These are phyloP conservation scores for Hemicordylus capensis DNA, from an alignment of 2,113 vertebrate genomes.

Conservation along the genomic window DNA sequence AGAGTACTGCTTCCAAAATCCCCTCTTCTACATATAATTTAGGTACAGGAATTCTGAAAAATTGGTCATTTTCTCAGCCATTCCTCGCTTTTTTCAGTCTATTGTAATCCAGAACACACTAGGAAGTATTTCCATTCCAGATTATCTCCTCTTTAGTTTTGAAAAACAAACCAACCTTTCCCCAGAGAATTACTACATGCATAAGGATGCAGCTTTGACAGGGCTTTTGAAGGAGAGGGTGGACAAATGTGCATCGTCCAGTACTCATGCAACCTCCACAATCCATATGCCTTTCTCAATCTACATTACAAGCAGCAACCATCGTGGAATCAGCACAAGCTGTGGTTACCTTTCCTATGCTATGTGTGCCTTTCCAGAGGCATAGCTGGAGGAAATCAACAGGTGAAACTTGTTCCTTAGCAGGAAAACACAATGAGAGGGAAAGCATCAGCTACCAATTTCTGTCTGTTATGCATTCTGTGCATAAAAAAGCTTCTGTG, in stretches of 20 bases:
- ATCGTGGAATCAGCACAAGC: background rate
- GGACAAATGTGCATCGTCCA: background rate
- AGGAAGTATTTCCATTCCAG: background rate
- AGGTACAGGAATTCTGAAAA: background rate
- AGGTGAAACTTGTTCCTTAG: background rate
- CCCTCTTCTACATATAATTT: background rate
- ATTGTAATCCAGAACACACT: background rate
- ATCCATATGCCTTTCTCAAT: background rate
- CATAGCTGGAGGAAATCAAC: background rate
- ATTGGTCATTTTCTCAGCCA: background rate
- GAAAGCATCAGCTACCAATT: background rate
- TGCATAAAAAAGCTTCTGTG: too few relatives aligned
- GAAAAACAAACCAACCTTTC: conserved; percentile 6
- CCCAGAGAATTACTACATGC: background rate
- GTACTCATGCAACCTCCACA: background rate
- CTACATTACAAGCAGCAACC: background rate
- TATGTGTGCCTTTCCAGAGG: background rate
- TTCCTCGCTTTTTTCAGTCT: background rate
- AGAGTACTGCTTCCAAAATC: background rate
- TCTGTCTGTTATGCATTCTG: background rate
- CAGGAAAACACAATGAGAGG: background rate
- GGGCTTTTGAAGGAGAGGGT: background rate
- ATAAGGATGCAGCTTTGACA: background rate
- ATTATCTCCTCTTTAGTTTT: background rate
- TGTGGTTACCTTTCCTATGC: background rate